Conservation (phyloP, 92 coral and sea anemone genomes). For the Virgularia gustaviana region DNA sequence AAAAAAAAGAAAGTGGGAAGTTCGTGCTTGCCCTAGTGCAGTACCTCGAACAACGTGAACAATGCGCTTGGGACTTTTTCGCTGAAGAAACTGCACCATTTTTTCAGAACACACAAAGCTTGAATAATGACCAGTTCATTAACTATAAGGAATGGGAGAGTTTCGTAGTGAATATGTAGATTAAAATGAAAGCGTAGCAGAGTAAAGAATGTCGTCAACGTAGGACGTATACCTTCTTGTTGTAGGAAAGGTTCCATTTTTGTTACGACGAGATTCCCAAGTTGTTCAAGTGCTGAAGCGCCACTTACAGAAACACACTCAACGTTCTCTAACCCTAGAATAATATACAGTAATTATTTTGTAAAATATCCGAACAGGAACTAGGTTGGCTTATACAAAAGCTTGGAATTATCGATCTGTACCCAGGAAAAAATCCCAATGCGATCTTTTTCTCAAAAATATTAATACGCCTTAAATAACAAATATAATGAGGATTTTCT, state of each 20-base stretch:
- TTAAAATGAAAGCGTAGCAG: not conserved
- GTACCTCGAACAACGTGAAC: constrained; percentile 78
- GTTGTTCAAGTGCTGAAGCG: constrained; percentile 65
- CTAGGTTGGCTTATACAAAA: too few species aligned
- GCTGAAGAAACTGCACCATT: constrained; percentile 75
- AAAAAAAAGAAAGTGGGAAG: too few species aligned
- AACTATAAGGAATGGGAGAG: constrained; percentile 46
- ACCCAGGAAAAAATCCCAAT: too few species aligned
- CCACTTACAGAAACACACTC: constrained; percentile 77
- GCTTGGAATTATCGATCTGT: too few species aligned
- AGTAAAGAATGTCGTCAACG: not conserved
- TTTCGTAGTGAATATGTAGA: not conserved
- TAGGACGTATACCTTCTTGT: constrained; percentile 71
- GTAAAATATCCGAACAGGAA: not conserved
- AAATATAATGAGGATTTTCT: too few species aligned
- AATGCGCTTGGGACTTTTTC: constrained; percentile 63
- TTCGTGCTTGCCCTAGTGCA: too few species aligned
- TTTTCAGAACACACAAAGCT: constrained; percentile 67
- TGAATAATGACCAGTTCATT: constrained; percentile 72
- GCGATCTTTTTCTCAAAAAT: too few species aligned
- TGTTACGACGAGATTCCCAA: constrained; percentile 62
- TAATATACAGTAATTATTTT: not conserved
- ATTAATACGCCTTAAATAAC: too few species aligned
- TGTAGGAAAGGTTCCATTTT: constrained; percentile 75
- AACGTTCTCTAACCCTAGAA: constrained; percentile 61